phyloP scores from a whole-genome alignment of 1,140 invertebrate genomes.

The Nilaparvata lugens region DNA sequence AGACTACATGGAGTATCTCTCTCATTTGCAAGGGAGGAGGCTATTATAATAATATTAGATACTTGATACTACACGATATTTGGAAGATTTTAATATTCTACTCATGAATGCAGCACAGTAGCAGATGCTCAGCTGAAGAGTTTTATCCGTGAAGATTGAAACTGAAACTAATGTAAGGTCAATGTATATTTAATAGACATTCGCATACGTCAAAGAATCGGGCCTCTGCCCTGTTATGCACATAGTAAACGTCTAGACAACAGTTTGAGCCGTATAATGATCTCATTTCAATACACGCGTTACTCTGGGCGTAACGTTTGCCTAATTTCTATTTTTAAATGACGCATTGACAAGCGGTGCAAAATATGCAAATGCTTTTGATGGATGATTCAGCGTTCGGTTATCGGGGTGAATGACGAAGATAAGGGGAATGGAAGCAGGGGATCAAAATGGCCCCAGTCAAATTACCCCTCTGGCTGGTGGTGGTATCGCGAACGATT shows the following conservation, averaged over 20 bases:
- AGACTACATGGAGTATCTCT: too few relatives aligned
- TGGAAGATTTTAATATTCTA: too few relatives aligned
- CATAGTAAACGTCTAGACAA: not conserved
- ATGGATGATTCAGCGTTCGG: not conserved
- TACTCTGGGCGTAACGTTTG: not conserved
- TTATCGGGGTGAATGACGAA: not conserved
- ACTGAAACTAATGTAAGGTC: not conserved
- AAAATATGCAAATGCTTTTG: not conserved
- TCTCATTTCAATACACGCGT: not conserved
- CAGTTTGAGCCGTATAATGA: not conserved
- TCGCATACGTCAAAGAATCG: not conserved
- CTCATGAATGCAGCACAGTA: too few relatives aligned
- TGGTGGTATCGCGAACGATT: not conserved
- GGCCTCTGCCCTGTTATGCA: not conserved
- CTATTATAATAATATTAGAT: too few relatives aligned
- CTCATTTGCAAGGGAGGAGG: too few relatives aligned
- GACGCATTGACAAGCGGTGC: not conserved
- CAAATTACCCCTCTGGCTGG: not conserved
- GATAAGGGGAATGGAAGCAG: not conserved
- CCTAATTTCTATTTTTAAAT: not conserved
- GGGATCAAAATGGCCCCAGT: constrained; percentile 1
- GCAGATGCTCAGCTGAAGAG: not conserved
- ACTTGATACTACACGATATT: too few relatives aligned
- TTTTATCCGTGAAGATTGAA: not conserved
- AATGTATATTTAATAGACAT: not conserved